Base-by-base conservation (phyloP, 2,888 invertebrate genomes). In the Gastracanthus pulcherrimus region DNA sequence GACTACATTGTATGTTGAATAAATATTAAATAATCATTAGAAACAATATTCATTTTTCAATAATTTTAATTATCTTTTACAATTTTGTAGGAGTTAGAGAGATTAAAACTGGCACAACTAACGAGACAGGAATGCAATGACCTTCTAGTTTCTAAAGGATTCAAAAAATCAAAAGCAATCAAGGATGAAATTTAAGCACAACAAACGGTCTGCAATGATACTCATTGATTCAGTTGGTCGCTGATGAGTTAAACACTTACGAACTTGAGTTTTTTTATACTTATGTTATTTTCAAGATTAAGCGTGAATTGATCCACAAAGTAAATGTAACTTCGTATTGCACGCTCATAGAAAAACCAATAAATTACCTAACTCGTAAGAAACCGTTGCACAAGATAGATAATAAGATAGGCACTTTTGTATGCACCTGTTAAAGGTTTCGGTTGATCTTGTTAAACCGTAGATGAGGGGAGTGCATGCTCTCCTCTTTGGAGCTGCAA, bases 91-190 rank as follows among this genome's bases (percentile, higher is more conserved):
- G 95, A 95, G 89, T 89, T 96, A 7, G 95, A 96, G 88, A 93
- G 95, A 83, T 88, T 95, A 66, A 90, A 92, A 51, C 91, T 96
- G 51, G 93, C 93, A 0, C 89, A 92, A 36, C 92, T 95, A 19
- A 93, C 92, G 45, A 93, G 95, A 34, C 87, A 94, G 38, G 94
- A 95, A 88, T 96, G 96, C 89, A 96, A 96, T 86, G 92, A 95
- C 9, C 92, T 96, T 0, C 86, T 96, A 19, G 86, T 92, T 78
- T 91, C 92, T 29, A 94, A 93, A 88, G 95, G 95, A 7, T 95
- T 96, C 85, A 88, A 86, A 9, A 92, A 92, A 83, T 93, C 92
- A 86, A 82, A 88, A 48, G 87, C 91, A 26, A 72, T 85, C 1
- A 89, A 90, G 75, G 92, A 93, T 77, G 94, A 93, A 86, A 93